These are phyloP conservation scores for Busseola fusca DNA, from an alignment of 2,888 invertebrate species.

Conservation along the genomic window DNA sequence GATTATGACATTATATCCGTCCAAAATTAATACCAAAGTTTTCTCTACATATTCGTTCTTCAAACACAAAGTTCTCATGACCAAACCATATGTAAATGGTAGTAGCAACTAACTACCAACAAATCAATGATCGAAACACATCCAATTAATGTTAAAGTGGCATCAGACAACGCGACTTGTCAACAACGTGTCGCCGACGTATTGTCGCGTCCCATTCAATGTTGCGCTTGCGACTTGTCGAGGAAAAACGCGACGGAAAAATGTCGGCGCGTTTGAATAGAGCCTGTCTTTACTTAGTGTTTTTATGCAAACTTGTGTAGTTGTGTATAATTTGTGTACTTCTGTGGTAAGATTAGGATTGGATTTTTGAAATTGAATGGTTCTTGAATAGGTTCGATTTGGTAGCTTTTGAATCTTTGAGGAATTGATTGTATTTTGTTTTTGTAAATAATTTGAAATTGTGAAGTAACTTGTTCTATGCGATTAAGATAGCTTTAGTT, in stretches of 20 bases:
- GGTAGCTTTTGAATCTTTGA: slow-evolving; percentile 32
- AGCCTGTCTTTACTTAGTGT: slow-evolving; percentile 57
- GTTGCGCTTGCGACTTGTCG: slow-evolving; percentile 63
- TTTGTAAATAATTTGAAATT: slow-evolving; percentile 1
- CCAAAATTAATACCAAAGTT: not conserved
- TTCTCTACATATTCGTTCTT: not conserved
- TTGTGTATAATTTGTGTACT: slow-evolving; percentile 36
- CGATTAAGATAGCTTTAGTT: not conserved
- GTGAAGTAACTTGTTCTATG: not conserved
- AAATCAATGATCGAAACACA: slow-evolving; percentile 62
- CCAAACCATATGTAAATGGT: not conserved
- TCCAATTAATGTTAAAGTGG: slow-evolving; percentile 75
- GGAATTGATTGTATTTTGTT: slow-evolving; percentile 3
- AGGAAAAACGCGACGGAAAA: slow-evolving; percentile 69
- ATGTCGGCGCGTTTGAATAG: slow-evolving; percentile 71
- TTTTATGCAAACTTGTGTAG: slow-evolving; percentile 50
- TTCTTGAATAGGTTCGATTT: slow-evolving; percentile 40
- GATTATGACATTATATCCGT: not conserved
- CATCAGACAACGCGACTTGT: slow-evolving; percentile 68
- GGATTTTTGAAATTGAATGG: slow-evolving; percentile 49
- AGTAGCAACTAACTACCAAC: slow-evolving; percentile 42
- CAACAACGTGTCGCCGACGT: slow-evolving; percentile 76
- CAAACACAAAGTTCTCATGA: slow-evolving; percentile 23
- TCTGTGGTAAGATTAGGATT: slow-evolving; percentile 53
- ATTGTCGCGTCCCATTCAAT: slow-evolving; percentile 81